Conservation (phyloP, 2,113 vertebrate genomes). For the Andinoacara biseriatus region DNA sequence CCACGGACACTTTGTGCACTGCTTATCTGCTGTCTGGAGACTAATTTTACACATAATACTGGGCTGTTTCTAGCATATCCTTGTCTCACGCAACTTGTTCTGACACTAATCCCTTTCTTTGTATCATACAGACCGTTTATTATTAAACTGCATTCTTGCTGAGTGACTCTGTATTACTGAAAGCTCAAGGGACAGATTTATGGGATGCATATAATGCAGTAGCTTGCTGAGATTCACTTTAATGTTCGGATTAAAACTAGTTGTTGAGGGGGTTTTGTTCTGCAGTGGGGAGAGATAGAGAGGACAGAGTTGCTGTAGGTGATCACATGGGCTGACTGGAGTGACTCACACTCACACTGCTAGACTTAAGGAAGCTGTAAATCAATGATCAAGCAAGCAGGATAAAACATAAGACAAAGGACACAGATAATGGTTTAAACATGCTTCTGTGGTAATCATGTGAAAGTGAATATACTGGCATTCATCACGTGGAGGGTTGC, state of each 20-base stretch:
- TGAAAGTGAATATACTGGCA: neutral
- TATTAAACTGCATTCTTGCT: neutral
- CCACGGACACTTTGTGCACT: neutral
- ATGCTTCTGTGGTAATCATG: neutral
- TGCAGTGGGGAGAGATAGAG: neutral
- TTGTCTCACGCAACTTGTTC: slow-evolving; percentile 1
- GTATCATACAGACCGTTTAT: neutral
- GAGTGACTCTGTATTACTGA: neutral
- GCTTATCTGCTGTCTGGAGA: slow-evolving; percentile 23
- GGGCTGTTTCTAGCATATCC: neutral
- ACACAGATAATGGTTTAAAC: neutral
- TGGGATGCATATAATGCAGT: neutral
- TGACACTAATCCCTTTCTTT: slow-evolving; percentile 6
- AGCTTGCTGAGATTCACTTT: neutral
- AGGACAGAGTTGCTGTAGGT: neutral
- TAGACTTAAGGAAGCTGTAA: neutral
- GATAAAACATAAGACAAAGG: neutral
- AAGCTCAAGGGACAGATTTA: neutral
- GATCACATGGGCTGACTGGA: slow-evolving; percentile 8
- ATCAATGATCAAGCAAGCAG: neutral
- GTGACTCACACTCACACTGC: slow-evolving; percentile 32
- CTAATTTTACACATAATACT: slow-evolving; percentile 13
- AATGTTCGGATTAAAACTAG: neutral
- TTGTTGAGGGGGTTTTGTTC: neutral
- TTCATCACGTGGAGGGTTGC: neutral